Evolutionary conservation across 2,113 vertebrate genomes (phyloP).

Genomic region (Eudorcas thomsonii): DNA sequence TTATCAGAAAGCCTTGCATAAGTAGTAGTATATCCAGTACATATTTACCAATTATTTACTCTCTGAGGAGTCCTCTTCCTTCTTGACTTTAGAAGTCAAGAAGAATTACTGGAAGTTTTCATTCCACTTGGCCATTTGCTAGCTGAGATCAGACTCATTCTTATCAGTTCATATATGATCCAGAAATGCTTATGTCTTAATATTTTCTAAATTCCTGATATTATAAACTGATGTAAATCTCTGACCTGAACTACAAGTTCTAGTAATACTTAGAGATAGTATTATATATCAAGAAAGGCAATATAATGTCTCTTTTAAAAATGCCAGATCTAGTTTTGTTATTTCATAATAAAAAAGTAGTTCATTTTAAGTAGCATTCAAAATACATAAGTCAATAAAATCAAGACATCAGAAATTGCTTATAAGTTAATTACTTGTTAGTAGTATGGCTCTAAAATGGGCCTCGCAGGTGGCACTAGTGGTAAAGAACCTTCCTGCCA

Average conservation of each 20-base stretch:
- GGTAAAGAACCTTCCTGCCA: background rate
- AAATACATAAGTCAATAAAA: background rate
- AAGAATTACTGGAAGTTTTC: background rate
- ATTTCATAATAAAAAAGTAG: background rate
- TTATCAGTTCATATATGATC: background rate
- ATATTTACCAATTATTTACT: background rate
- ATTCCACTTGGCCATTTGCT: background rate
- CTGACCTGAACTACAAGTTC: background rate
- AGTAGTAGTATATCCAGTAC: background rate
- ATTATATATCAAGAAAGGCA: background rate
- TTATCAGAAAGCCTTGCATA: background rate
- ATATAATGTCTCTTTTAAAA: background rate
- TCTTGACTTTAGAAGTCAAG: background rate
- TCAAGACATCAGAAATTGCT: background rate
- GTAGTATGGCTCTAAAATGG: background rate
- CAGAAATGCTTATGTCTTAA: background rate
- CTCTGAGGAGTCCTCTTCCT: background rate
- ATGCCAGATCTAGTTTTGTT: background rate
- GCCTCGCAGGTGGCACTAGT: background rate
- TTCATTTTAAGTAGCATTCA: background rate
- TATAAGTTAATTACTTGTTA: background rate
- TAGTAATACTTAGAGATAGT: background rate
- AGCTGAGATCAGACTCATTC: background rate
- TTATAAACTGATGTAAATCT: background rate
- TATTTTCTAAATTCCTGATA: background rate